Evolutionary conservation across 2,797 vertebrate species (phyloP), one percentile per base, ranked within the genome.

Genomic region (Ficedula albicollis): DNA sequence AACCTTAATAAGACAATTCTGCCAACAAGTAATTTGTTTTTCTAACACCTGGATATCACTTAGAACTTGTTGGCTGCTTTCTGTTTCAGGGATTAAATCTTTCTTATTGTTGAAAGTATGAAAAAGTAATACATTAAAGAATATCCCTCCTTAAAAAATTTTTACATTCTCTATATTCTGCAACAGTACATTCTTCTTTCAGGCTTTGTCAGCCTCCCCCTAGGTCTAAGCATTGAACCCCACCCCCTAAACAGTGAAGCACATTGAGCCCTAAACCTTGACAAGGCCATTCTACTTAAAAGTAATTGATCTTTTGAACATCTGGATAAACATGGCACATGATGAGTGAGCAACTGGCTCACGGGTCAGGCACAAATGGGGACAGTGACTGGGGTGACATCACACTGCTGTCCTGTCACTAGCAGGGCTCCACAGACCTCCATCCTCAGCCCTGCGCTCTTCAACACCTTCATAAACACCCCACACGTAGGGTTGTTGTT

Each of bases 401-500:
- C 43, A 66, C 0, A 10, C 13, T 30, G 30, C 30, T 41, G 13
- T 49, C 21, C 30, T 49, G 25, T 16, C 51, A 41, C 19, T 39
- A 10, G 43, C 11, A 19, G 41, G 23, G 30, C 2, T 25, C 15
- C 21, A 22, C 29, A 63, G 15, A 5, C 20, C 34, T 48, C 34
- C 13, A 49, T 41, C 9, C 43, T 25, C 0, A 0, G 29, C 20
- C 30, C 25, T 73, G 25, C 34, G 25, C 60, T 41, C 43, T 66
- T 56, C 21, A 56, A 56, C 25, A 26, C 14, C 34, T 48, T 34
- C 21, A 56, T 56, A 41, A 48, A 39, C 5, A 9, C 30, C 2
- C 25, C 19, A 15, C 10, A 46, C 1, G 0, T 26, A 46, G 34
- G 59, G n/a, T n/a, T n/a, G n/a, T n/a, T n/a, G n/a, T n/a, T n/a